Evolutionary conservation across 92 coral and sea anemone species (phyloP), one percentile per base, ranked within the genome.

Genomic region (Hydrozoanthus gracilis): DNA sequence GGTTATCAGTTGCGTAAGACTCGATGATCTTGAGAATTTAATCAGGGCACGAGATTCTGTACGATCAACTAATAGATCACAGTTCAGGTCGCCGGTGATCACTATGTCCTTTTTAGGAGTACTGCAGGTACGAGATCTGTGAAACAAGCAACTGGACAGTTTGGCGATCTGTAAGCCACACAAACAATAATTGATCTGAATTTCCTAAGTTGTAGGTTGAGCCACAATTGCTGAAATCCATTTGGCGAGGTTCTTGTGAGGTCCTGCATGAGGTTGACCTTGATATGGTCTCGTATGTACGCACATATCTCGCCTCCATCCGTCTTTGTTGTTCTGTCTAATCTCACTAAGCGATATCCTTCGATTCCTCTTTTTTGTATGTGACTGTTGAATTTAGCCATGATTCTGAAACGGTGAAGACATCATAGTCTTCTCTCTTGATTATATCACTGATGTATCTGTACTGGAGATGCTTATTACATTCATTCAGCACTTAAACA

Each of bases 321-420:
- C 18, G 3, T 64, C 8, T 64, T 3, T 64, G 18, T 4, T 64
- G 7, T 35, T 3, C 69, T 1, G 17, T 64, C 35, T 56, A 15
- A 35, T 4, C 69, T 64, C 27, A 64, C 8, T 18, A 64, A 35
- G 5, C 17, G 69, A 64, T 64, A 64, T 0, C 35, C 69, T 8
- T 18, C 5, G 4, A 64, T 64, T 14, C 17, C 69, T 15, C 15
- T 4, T 6, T 35, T 15, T 18, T 8, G 8, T 64, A 18, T 3
- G 4, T 14, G 4, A 64, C 35, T 15, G 69, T 14, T 16, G 14
- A 15, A 16, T 64, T 35, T 4, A 14, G 35, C 88, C 86, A 83
- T 11, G 92, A 76, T 62, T 88, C 91, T 4, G 88, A 88, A 4
- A 88, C 82, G 64, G 88, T 82, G 58, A 88, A 88, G 18, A 89